phyloP scores from a whole-genome alignment of 2,113 vertebrate genomes.

The Garra rufa region DNA sequence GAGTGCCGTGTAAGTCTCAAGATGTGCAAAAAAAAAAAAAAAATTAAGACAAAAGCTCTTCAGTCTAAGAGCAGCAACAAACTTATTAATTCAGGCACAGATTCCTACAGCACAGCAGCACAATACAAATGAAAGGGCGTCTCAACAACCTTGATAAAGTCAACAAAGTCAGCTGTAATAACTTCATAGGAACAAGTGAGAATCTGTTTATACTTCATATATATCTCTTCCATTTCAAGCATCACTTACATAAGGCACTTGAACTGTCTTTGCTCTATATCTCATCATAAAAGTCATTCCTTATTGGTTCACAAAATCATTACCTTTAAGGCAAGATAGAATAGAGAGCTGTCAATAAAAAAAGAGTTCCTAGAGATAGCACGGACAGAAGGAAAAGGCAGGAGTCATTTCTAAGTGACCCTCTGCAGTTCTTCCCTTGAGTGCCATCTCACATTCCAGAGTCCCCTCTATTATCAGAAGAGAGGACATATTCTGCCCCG shows the following conservation, averaged over 20 bases:
- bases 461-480: slow-evolving; percentile 59
- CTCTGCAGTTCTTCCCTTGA: slow-evolving; percentile 49
- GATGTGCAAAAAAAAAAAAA: neutral
- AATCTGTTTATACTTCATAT: neutral
- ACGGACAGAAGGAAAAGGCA: slow-evolving; percentile 17
- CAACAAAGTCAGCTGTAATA: slow-evolving; percentile 11
- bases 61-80: neutral
- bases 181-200: neutral
- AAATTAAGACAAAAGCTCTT: neutral
- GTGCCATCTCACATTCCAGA: slow-evolving; percentile 54
- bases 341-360: slow-evolving; percentile 12
- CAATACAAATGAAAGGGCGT: neutral
- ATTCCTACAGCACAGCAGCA: neutral
- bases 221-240: neutral
- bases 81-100: neutral
- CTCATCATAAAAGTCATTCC: neutral
- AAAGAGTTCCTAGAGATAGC: neutral
- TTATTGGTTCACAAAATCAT: slow-evolving; percentile 25
- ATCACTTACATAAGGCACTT: neutral
- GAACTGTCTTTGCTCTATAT: neutral
- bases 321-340: slow-evolving; percentile 7
- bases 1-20: neutral
- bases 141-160: neutral
- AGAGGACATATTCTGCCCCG: slow-evolving; percentile 55
- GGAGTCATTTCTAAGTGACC: slow-evolving; percentile 60